A percentile compares a stretch with the other conserved stretches of the same genome.
Evolutionary conservation across 2,888 invertebrate genomes (phyloP).

Genomic region (Azorinus chamasolen): DNA sequence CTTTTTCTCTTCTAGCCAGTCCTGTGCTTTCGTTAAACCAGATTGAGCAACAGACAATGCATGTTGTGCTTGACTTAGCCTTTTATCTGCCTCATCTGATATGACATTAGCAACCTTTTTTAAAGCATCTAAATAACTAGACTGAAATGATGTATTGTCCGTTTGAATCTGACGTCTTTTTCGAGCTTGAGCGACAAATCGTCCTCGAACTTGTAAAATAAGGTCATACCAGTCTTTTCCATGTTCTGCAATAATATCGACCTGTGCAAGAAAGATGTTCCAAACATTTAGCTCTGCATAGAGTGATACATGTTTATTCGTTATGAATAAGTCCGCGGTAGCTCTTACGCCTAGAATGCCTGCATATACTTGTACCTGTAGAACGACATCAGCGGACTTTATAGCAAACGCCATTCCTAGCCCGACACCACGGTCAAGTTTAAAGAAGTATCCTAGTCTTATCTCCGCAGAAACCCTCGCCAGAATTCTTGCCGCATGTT

Average conservation of each 20-base stretch:
- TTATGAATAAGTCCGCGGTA: constrained; percentile 47
- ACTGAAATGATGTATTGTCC: constrained; percentile 42
- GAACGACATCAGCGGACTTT: constrained; percentile 11
- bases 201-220: constrained; percentile 38
- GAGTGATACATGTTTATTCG: constrained; percentile 32
- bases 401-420: constrained; percentile 37
- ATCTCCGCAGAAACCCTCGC: background rate
- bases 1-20: constrained; percentile 55
- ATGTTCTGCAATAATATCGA: constrained; percentile 43
- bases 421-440: constrained; percentile 3
- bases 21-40: constrained; percentile 47
- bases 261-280: constrained; percentile 49
- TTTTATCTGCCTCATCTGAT: constrained; percentile 44
- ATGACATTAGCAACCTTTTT: constrained; percentile 23
- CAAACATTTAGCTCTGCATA: constrained; percentile 60
- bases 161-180: constrained; percentile 32
- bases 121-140: constrained; percentile 56
- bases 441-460: constrained; percentile 26
- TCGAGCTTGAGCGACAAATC: constrained; percentile 44
- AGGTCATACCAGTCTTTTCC: constrained; percentile 48
- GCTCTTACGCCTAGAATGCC: constrained; percentile 38
- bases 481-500: constrained; percentile 33
- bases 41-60: constrained; percentile 35
- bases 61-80: constrained; percentile 49
- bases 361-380: constrained; percentile 36